Conservation (phyloP, 1,140 invertebrate genomes). For the Achatina immaculata region DNA sequence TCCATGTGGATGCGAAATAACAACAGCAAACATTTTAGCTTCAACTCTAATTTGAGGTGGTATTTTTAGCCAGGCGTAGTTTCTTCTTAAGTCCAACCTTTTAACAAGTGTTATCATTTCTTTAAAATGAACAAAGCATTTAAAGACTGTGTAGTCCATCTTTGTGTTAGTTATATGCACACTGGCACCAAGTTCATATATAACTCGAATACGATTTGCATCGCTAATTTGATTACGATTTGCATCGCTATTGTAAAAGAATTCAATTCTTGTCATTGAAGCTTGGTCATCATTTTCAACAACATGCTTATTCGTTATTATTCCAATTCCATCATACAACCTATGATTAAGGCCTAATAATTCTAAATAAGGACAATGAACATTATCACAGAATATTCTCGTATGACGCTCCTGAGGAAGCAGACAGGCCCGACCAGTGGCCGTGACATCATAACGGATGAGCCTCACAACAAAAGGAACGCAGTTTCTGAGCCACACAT, state of each 20-base stretch:
- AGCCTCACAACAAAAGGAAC: constrained; percentile 22
- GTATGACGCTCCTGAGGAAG: not conserved
- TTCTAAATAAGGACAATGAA: not conserved
- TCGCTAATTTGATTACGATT: not conserved
- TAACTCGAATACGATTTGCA: too few species aligned
- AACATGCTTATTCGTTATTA: constrained; percentile 35
- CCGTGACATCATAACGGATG: not conserved
- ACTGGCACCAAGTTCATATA: not conserved
- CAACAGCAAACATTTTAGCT: constrained; percentile 12
- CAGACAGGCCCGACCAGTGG: constrained; percentile 23
- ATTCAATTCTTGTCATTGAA: constrained; percentile 19
- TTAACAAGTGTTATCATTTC: not conserved
- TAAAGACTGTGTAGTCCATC: constrained; percentile 29
- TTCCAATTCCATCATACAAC: constrained; percentile 22
- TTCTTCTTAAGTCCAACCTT: not conserved
- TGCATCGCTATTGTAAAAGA: constrained; percentile 36
- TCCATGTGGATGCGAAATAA: constrained; percentile 35
- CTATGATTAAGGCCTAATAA: not conserved
- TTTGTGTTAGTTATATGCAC: not conserved
- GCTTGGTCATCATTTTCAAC: constrained; percentile 5
- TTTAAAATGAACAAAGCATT: constrained; percentile 18
- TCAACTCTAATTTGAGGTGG: not conserved
- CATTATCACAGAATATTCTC: not conserved
- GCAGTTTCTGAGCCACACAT: constrained; percentile 25
- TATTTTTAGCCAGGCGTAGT: constrained; percentile 20